Evolutionary conservation across 2,113 vertebrate genomes (phyloP), one percentile per base, ranked within the genome.

Genomic region (Trogon melanurus): DNA sequence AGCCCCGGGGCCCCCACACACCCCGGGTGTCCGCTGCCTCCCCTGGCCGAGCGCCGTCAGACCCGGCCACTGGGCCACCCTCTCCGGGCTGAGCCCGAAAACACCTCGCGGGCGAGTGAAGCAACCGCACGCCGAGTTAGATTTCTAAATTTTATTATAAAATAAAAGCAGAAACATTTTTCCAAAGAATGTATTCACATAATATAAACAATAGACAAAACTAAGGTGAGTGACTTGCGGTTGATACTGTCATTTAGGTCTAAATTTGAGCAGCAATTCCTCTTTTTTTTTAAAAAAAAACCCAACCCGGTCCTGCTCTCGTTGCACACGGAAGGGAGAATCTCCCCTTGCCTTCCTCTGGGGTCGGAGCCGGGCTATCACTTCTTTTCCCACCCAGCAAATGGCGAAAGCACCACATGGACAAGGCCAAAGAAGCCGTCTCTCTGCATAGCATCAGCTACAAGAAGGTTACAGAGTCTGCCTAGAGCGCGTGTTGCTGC

Each of bases 61-160:
- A 34, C 50, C 16, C 10, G 5, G 27, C 12, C 36, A 32, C 32
- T 2, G 16, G 17, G 18, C 54, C 7, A 3, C 51, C n/a, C 7
- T 9, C 34, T 58, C 82, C 1, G 21, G 23, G 36, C 67, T 51
- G 41, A 76, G 76, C n/a, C 71, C 9, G 1, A 18, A n/a, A 61
- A 27, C 53, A 41, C 12, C 45, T 38, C 23, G 1, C 6, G 27
- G 79, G 48, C 2, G 5, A 96, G 83, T 65, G 51, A 91, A 85
- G 45, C 60, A 69, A 19, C 41, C 6, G 4, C 38, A 95, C 1
- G 20, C 41, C 5, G 47, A 60, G 45, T 47, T 95, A 94, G 91
- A 97, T 98, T 98, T 98, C 98, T 98, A 97, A 80, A 97, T 98
- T 98, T 98, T 98, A 98, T 98, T 98, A 98, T 98, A 98, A 98